Conservation (phyloP, 2,888 invertebrate genomes). For the Cryptocheilus praepositus region DNA sequence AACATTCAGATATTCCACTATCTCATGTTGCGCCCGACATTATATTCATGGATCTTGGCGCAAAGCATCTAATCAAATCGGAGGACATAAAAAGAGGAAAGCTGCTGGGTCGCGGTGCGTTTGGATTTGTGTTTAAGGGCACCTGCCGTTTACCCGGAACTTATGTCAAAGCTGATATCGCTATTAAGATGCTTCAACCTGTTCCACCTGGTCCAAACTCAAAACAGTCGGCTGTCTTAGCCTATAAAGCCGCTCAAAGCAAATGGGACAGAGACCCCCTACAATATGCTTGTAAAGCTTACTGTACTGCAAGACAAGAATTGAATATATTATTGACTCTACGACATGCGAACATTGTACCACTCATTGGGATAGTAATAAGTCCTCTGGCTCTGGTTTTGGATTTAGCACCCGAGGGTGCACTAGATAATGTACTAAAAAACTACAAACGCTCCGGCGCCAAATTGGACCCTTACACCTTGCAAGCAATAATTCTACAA, state of each 20-base stretch:
- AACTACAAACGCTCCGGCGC: conserved; percentile 90
- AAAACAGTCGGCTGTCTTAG: conserved; percentile 80
- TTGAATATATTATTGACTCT: conserved; percentile 90
- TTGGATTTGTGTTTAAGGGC: conserved; percentile 96
- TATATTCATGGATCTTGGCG: conserved; percentile 92
- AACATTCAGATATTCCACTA: conserved; percentile 85
- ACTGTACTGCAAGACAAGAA: conserved; percentile 97
- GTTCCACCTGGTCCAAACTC: conserved; percentile 88
- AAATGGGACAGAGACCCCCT: conserved; percentile 96
- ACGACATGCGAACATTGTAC: conserved; percentile 93
- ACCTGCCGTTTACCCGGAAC: conserved; percentile 80
- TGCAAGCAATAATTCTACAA: conserved; percentile 91
- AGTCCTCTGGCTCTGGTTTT: conserved; percentile 92
- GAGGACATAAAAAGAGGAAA: conserved; percentile 87
- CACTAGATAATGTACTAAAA: conserved; percentile 89
- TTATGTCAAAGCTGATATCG: conserved; percentile 82
- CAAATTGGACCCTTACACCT: conserved; percentile 85
- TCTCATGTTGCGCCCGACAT: conserved; percentile 94
- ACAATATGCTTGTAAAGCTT: conserved; percentile 95
- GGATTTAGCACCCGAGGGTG: conserved; percentile 94
- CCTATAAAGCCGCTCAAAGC: conserved; percentile 81
- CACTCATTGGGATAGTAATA: conserved; percentile 91
- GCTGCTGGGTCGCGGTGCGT: conserved; percentile 95
- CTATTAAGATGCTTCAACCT: conserved; percentile 97
- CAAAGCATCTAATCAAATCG: conserved; percentile 86